Conservation (phyloP, 2,797 vertebrate species). For the Argentina silus region DNA sequence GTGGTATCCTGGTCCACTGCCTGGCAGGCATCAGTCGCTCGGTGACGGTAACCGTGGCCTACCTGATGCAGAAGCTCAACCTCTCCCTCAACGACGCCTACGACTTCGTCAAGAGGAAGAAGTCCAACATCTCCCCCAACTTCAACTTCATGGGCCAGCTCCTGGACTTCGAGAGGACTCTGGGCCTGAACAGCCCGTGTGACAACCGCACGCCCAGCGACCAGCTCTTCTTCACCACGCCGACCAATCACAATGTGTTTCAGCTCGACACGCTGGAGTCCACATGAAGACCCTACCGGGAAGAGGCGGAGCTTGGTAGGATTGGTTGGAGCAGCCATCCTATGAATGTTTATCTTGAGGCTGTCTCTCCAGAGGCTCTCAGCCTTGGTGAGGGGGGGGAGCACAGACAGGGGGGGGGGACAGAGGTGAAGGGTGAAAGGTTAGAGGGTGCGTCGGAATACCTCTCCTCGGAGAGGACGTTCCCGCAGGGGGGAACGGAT, state of each 20-base stretch:
- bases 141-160: constrained; percentile 99
- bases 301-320: neutral
- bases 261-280: constrained; percentile 95
- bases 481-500: neutral
- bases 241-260: constrained; percentile 96
- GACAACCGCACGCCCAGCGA: constrained; percentile 88
- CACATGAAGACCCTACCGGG: constrained; percentile 81
- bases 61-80: constrained; percentile 99
- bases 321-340: constrained; percentile 23
- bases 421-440: constrained; percentile 2
- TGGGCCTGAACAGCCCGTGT: constrained; percentile 94
- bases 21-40: constrained; percentile 97
- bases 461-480: neutral
- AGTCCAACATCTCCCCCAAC: constrained; percentile 98
- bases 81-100: constrained; percentile 97
- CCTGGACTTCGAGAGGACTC: constrained; percentile 96
- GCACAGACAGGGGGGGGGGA: neutral
- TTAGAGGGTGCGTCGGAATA: constrained; percentile 24
- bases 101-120: constrained; percentile 98
- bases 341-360: constrained; percentile 30
- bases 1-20: constrained; percentile 97
- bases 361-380: constrained; percentile 69
- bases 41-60: constrained; percentile 96
- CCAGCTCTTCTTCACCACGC: constrained; percentile 96
- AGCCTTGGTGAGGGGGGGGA: constrained; percentile 55